A percentile compares a stretch with the other conserved stretches of the same genome.
Evolutionary conservation across 2,797 vertebrate genomes (phyloP).

Genomic region (Setipinna tenuifilis): DNA sequence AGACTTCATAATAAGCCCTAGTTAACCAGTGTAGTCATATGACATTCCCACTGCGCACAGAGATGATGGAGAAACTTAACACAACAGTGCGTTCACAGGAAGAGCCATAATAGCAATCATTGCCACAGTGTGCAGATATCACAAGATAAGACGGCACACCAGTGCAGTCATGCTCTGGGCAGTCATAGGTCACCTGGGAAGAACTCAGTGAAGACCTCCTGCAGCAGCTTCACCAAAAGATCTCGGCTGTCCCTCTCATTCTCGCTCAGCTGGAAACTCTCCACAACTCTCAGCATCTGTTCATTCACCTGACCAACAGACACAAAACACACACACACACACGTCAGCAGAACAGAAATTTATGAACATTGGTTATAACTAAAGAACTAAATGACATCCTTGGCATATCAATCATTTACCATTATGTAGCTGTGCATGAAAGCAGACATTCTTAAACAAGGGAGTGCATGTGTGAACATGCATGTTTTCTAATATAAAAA

Average conservation of each 20-base stretch:
- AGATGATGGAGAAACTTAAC: background rate
- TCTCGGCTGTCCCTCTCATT: constrained; percentile 78
- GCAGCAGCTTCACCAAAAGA: constrained; percentile 84
- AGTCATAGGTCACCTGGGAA: constrained; percentile 80
- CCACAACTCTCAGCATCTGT: constrained; percentile 82
- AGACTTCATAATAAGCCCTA: no score
- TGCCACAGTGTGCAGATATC: no score
- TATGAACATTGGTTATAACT: background rate
- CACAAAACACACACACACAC: constrained; percentile 12
- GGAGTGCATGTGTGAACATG: background rate
- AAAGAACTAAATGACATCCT: background rate
- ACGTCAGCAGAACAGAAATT: background rate
- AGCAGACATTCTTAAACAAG: no score
- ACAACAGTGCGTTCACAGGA: background rate
- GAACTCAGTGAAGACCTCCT: constrained; percentile 90
- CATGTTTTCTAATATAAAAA: background rate
- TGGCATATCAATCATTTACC: no score
- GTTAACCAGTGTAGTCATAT: no score
- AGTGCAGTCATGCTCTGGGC: background rate
- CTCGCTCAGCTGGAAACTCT: constrained; percentile 81
- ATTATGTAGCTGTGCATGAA: background rate
- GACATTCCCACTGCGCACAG: background rate
- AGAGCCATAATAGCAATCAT: background rate
- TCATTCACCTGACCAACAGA: constrained; percentile 75
- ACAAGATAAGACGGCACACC: no score